Percentiles rank a stretch among this genome's conserved stretches.
These are phyloP conservation scores for Cochlearius cochlearius DNA, from an alignment of 2,113 vertebrate species.

Conservation along the genomic window DNA sequence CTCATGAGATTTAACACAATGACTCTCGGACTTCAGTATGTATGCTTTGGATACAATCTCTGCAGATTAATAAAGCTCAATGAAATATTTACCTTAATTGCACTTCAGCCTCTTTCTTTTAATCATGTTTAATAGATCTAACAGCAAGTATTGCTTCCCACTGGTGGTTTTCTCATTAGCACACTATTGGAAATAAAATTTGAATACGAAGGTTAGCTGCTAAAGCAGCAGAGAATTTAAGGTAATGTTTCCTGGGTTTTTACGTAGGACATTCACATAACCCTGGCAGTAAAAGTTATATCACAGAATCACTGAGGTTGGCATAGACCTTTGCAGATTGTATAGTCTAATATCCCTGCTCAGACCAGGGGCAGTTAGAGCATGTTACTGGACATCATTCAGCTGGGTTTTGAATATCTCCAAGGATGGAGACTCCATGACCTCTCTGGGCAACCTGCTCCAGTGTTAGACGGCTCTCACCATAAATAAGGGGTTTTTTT, in stretches of 20 bases:
- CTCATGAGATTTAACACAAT: neutral
- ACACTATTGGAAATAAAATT: neutral
- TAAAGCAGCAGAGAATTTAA: neutral
- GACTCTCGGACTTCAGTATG: neutral
- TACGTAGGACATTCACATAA: neutral
- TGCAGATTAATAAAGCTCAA: constrained; percentile 9
- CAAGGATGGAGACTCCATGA: accelerated
- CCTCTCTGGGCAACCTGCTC: neutral
- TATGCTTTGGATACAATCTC: neutral
- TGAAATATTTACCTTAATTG: constrained; percentile 56
- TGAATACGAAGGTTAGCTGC: neutral
- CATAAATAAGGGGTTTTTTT: neutral
- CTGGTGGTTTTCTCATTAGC: constrained; percentile 21
- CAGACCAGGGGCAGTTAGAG: neutral
- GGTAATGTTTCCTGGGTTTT: neutral
- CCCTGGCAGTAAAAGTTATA: neutral
- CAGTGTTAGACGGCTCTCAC: neutral
- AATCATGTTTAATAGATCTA: constrained; percentile 32
- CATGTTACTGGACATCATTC: neutral
- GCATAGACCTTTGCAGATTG: neutral
- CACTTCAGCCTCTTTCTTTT: constrained; percentile 35
- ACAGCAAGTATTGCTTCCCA: constrained; percentile 15
- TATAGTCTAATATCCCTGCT: neutral
- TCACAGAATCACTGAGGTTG: neutral
- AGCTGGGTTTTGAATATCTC: neutral